These are phyloP conservation scores for Uloborus plumipes DNA, from an alignment of 2,888 invertebrate species.

Conservation along the genomic window DNA sequence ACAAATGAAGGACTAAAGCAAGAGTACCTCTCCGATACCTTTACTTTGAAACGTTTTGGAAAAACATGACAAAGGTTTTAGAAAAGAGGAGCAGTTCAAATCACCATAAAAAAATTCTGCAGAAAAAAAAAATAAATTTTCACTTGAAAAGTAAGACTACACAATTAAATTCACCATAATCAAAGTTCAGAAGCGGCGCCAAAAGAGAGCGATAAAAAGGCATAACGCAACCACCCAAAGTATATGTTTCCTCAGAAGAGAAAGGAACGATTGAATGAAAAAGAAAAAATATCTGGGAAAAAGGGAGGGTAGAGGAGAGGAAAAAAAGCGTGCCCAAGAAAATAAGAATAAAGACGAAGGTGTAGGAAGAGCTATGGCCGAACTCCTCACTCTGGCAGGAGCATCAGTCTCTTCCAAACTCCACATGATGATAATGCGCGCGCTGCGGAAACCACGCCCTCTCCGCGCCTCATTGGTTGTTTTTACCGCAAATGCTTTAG, in stretches of 20 bases:
- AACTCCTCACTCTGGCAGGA: constrained; percentile 61
- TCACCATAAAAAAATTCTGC: no score
- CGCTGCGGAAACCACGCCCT: constrained; percentile 27
- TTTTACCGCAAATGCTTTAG: constrained; percentile 40
- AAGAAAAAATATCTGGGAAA: constrained; percentile 13
- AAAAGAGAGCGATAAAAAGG: constrained; percentile 51
- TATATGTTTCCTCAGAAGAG: constrained; percentile 47
- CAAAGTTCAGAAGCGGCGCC: constrained; percentile 23
- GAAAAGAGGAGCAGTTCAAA: no score
- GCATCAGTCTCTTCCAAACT: constrained; percentile 56
- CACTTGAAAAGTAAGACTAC: no score
- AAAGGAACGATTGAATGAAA: constrained; percentile 54
- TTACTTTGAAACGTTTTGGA: no score
- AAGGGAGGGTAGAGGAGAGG: constrained; percentile 5
- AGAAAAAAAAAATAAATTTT: no score
- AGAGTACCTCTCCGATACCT: no score
- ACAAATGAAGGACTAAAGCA: no score
- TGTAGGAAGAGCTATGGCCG: constrained; percentile 59
- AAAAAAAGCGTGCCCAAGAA: constrained; percentile 37
- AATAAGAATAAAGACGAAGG: constrained; percentile 54
- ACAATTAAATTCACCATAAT: no score
- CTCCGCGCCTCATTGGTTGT: constrained; percentile 27
- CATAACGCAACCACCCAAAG: constrained; percentile 24
- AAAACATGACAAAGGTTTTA: no score
- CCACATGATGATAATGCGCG: constrained; percentile 51